Evolutionary conservation across 2,888 invertebrate genomes (phyloP).

Genomic region (Leptarthrus brevirostris): DNA sequence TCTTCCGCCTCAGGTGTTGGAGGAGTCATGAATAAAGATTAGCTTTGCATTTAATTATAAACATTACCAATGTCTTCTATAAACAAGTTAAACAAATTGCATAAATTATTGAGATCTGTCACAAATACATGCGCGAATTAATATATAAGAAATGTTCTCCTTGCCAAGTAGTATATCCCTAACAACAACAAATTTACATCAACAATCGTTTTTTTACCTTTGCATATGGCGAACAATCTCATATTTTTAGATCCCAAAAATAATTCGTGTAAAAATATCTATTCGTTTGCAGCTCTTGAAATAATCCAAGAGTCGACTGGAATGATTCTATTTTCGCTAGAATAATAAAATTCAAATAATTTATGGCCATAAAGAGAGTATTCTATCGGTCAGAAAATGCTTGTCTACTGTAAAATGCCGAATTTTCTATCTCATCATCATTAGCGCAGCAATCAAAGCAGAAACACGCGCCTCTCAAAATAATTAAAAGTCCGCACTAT

Average conservation of each 20-base stretch:
- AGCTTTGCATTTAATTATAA: no score
- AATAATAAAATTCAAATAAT: slow-evolving; percentile 11
- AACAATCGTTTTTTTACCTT: slow-evolving; percentile 2
- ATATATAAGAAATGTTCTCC: no score
- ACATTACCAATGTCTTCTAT: no score
- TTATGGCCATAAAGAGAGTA: slow-evolving; percentile 13
- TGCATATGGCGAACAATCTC: background rate
- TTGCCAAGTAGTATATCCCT: no score
- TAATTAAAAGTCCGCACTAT: slow-evolving; percentile 15
- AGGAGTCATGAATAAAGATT: no score
- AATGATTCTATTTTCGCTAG: background rate
- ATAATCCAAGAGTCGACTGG: slow-evolving; percentile 4
- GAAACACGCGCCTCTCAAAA: slow-evolving; percentile 24
- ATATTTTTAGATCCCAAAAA: background rate
- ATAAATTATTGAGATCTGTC: no score
- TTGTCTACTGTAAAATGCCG: slow-evolving; percentile 2
- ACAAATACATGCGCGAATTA: no score
- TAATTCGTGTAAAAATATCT: background rate
- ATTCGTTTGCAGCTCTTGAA: background rate
- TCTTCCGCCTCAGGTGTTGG: no score
- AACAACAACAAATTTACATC: background rate
- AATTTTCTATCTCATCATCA: slow-evolving; percentile 8
- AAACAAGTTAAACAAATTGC: no score
- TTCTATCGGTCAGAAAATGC: slow-evolving; percentile 3
- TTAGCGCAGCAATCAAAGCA: background rate